Evolutionary conservation across 1,140 invertebrate species (phyloP), one percentile per base, ranked within the genome.

Genomic region (Coenobita brevimanus): DNA sequence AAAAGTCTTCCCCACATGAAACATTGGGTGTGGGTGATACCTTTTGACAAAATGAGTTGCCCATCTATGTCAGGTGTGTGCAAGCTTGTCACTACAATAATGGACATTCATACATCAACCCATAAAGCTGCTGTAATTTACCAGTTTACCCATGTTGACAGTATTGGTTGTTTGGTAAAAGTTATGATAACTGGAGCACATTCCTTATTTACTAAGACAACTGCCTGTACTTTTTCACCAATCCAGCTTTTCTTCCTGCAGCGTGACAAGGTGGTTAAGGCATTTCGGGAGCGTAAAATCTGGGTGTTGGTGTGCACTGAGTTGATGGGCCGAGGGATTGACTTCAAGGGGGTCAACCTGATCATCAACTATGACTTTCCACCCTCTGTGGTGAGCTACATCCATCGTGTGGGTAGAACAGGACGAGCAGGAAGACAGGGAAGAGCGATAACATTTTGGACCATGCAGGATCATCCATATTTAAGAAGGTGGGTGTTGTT

Each of bases 281-380:
- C 95, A 89, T 99, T 99, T 92, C 95, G 97, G 78, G 94, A 96
- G 92, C 98, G 98, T 1, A 96, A 96, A 93, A 97, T 99, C 84
- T 99, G 97, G 97, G 95, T 99, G 69, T 93, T 99, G 30, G 97
- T 99, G 89, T 99, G 98, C 93, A 99, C 99, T 4, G 98, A 99
- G 93, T 93, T 99, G 24, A 96, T 99, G 97, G 97, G 97, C 10
- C 95, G 99, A 91, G 99, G 99, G 91, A 97, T 99, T 90, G 99
- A 99, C 93, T 99, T 99, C 92, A 98, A 98, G 92, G 98, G 97
- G 15, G 97, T 99, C 33, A 99, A 98, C 94, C 93, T 99, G 3
- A 98, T 99, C 36, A 95, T 99, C 83, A 99, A 99, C 93, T 99
- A 98, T 92, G 99, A 99, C 93, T 98, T 99, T 92, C 99, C 99